These are phyloP conservation scores for Ancistrus triradiatus DNA, from an alignment of 2,113 vertebrate genomes.

Conservation along the genomic window DNA sequence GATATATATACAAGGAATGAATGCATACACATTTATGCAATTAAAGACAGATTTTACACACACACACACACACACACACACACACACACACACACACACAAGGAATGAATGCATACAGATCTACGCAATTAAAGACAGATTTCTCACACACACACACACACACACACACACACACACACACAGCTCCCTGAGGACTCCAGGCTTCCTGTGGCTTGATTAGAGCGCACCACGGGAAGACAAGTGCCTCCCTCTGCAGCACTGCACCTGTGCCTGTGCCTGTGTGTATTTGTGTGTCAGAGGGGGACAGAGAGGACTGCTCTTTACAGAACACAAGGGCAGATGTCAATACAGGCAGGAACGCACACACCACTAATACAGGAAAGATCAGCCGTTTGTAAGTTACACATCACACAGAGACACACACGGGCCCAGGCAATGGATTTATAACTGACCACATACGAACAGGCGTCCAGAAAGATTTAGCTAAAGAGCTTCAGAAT, in stretches of 20 bases:
- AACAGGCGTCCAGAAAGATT: too few relatives aligned
- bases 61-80: slow-evolving; percentile 28
- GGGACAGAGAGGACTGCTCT: slow-evolving; percentile 6
- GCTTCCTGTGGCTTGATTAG: slow-evolving; percentile 83
- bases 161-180: slow-evolving; percentile 24
- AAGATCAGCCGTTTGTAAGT: not conserved
- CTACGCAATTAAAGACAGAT: too few relatives aligned
- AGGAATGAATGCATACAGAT: too few relatives aligned
- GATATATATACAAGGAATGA: slow-evolving; percentile 18
- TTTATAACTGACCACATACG: too few relatives aligned
- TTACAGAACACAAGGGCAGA: slow-evolving; percentile 35
- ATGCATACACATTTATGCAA: slow-evolving; percentile 30
- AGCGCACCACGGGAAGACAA: slow-evolving; percentile 81
- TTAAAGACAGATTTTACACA: slow-evolving; percentile 29
- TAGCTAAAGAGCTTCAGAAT: too few relatives aligned
- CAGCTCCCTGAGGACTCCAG: slow-evolving; percentile 56
- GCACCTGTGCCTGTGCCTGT: slow-evolving; percentile 79
- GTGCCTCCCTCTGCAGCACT: slow-evolving; percentile 68
- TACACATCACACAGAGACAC: slow-evolving; percentile 12
- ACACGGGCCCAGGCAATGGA: not conserved
- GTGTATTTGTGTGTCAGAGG: slow-evolving; percentile 47
- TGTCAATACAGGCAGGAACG: slow-evolving; percentile 31
- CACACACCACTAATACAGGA: slow-evolving; percentile 16
- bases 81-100: slow-evolving; percentile 44
- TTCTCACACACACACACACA: slow-evolving; percentile 43